Evolutionary conservation across 2,888 invertebrate genomes (phyloP).

Genomic region (Agrotis ipsilon): DNA sequence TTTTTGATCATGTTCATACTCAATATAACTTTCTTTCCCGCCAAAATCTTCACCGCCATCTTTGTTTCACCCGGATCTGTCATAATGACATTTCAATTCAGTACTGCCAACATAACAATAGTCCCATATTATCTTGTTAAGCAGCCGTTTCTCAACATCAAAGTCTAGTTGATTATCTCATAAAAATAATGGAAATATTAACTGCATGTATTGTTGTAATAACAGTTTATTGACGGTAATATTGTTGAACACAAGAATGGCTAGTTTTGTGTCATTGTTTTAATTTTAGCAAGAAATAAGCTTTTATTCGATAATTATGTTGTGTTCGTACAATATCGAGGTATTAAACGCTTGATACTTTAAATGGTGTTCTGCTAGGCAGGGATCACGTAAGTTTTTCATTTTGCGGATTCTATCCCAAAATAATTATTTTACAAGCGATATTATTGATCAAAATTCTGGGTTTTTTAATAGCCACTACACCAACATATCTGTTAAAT

Average conservation of each 20-base stretch:
- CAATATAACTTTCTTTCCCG: not conserved
- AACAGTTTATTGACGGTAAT: constrained; percentile 36
- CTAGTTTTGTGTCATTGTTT: constrained; percentile 27
- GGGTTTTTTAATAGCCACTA: too few species aligned
- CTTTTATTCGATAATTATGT: constrained; percentile 3
- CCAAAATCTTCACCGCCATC: not conserved
- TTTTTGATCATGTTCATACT: not conserved
- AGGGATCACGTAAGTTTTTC: not conserved
- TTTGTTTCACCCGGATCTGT: not conserved
- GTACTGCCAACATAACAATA: constrained; percentile 24
- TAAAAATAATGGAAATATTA: constrained; percentile 57
- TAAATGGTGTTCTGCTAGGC: too few species aligned
- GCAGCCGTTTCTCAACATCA: constrained; percentile 23
- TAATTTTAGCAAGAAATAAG: constrained; percentile 18
- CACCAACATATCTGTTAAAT: too few species aligned
- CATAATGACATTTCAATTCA: constrained; percentile 22
- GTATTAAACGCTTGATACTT: not conserved
- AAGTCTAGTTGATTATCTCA: constrained; percentile 43
- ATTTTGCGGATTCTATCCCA: not conserved
- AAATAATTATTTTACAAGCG: not conserved
- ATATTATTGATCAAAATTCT: not conserved
- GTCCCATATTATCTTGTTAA: constrained; percentile 2
- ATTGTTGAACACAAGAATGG: constrained; percentile 11
- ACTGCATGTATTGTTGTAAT: constrained; percentile 44
- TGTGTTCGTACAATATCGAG: not conserved